Percentiles rank a stretch among this genome's conserved stretches.
These are phyloP conservation scores for Macaca fascicularis DNA, from an alignment of 2,113 vertebrate species.

Conservation along the genomic window T2T-MFA8v1.1 NC_088395.1:7348001-7348500, in stretches of 20 bases:
- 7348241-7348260: background rate
- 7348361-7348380: too few relatives aligned
- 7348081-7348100: background rate
- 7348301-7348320: background rate
- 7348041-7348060: background rate
- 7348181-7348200: background rate
- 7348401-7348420: background rate
- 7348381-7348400: too few relatives aligned
- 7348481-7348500: background rate
- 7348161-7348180: background rate
- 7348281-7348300: fast-evolving
- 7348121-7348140: background rate
- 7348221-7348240: background rate
- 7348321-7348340: background rate
- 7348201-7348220: background rate
- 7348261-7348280: background rate
- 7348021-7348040: too few relatives aligned
- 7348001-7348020: background rate
- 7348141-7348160: background rate
- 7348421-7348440: background rate
- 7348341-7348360: too few relatives aligned
- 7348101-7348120: too few relatives aligned
- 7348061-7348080: background rate
- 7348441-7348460: too few relatives aligned
- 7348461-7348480: background rate